These are phyloP conservation scores for Monochamus alternatus DNA, from an alignment of 2,888 invertebrate genomes.

Conservation along the genomic window DNA sequence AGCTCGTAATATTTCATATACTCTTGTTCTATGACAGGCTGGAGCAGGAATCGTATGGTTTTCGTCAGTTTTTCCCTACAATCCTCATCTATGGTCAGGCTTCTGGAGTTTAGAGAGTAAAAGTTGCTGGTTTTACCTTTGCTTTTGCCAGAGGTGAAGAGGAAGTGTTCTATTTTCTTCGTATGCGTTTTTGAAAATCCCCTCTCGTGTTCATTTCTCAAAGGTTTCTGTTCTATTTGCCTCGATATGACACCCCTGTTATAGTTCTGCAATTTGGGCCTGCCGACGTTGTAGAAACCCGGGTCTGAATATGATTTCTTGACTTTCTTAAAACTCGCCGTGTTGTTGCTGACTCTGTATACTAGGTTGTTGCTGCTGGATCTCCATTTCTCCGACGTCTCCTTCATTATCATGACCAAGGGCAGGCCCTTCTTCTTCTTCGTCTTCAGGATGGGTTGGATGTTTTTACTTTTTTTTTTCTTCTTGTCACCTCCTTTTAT, in stretches of 20 bases:
- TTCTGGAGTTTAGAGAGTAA: conserved; percentile 23
- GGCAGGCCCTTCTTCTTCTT: conserved; percentile 1
- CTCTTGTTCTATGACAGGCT: conserved; percentile 54
- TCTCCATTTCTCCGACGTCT: conserved; percentile 10
- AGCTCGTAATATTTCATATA: conserved; percentile 53
- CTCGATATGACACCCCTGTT: not conserved
- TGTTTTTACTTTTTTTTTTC: not conserved
- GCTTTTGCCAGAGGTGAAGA: conserved; percentile 39
- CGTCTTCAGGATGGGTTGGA: not conserved
- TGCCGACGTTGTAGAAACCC: not conserved
- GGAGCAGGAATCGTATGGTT: conserved; percentile 47
- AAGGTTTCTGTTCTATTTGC: not conserved
- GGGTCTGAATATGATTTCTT: not conserved
- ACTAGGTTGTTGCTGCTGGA: not conserved
- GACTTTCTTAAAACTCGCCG: not conserved
- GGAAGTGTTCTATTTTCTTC: conserved; percentile 23
- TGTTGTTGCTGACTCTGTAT: not conserved
- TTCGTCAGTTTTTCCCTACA: conserved; percentile 44
- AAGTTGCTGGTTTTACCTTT: conserved; percentile 38
- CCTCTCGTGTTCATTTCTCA: not conserved
- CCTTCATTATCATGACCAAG: conserved; percentile 11
- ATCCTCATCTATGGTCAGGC: conserved; percentile 45
- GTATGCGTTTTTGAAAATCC: not conserved
- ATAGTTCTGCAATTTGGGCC: not conserved
- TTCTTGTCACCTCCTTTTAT: not conserved